phyloP scores from a whole-genome alignment of 2,888 invertebrate genomes.

The Aphodius sticticus region DNA sequence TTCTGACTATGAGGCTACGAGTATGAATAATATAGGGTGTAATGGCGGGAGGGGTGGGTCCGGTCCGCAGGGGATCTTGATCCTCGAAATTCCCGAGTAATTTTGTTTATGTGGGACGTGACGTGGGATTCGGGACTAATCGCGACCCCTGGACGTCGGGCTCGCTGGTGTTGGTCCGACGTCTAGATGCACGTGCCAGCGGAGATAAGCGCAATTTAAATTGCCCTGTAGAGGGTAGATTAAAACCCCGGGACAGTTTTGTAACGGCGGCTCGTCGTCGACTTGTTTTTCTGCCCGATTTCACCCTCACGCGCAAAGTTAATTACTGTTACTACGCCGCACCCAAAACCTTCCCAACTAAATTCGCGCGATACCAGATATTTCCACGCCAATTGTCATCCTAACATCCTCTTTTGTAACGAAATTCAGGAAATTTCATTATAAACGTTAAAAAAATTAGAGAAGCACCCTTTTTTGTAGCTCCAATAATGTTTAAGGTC shows the following conservation, averaged over 20 bases:
- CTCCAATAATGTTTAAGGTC: no score
- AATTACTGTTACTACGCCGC: constrained; percentile 11
- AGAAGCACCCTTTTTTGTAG: no score
- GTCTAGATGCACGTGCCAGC: constrained; percentile 26
- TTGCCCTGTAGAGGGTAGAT: constrained; percentile 45
- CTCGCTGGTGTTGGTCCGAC: constrained; percentile 13
- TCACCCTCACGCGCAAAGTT: constrained; percentile 54
- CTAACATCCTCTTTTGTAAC: no score
- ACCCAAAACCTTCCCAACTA: background rate
- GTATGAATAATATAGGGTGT: constrained; percentile 38
- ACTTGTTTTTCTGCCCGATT: constrained; percentile 64
- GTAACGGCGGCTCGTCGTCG: constrained; percentile 46
- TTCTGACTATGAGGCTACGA: background rate
- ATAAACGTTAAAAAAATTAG: no score
- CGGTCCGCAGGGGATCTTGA: constrained; percentile 30
- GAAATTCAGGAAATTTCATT: no score
- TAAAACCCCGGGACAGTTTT: constrained; percentile 44
- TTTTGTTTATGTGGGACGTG: constrained; percentile 56
- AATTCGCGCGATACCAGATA: background rate
- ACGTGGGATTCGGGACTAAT: constrained; percentile 42
- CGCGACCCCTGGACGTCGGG: constrained; percentile 29
- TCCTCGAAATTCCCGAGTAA: constrained; percentile 55
- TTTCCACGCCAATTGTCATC: no score
- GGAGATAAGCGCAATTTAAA: constrained; percentile 46
- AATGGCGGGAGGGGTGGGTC: constrained; percentile 38